Evolutionary conservation across 2,113 vertebrate genomes (phyloP).

Genomic region (Channa argus): DNA sequence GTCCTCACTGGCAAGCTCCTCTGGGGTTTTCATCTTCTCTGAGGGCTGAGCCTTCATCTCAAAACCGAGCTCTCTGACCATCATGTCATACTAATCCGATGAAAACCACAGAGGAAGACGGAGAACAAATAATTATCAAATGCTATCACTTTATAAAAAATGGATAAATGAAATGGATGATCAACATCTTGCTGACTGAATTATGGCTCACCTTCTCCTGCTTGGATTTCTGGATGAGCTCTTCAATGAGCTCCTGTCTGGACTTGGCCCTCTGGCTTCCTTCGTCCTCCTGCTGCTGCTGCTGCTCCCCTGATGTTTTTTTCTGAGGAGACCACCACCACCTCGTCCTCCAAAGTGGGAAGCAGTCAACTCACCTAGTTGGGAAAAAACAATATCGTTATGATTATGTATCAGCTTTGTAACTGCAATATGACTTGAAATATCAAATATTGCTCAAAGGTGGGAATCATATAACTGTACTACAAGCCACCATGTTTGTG

Average conservation of each 20-base stretch:
- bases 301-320: constrained; percentile 73
- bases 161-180: background rate
- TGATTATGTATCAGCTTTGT: background rate
- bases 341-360: constrained; percentile 96
- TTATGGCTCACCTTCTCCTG: constrained; percentile 89
- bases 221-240: constrained; percentile 94
- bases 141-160: too few relatives aligned
- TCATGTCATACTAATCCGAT: constrained; percentile 94
- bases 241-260: constrained; percentile 93
- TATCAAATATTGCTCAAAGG: background rate
- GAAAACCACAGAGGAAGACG: background rate
- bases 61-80: constrained; percentile 95
- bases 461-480: background rate
- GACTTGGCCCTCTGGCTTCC: constrained; percentile 82
- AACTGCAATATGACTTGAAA: background rate
- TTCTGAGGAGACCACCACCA: constrained; percentile 84
- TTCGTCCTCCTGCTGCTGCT: constrained; percentile 58
- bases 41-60: constrained; percentile 98
- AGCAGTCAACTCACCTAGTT: constrained; percentile 91
- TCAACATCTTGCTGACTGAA: background rate
- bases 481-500: background rate
- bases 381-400: constrained; percentile 4
- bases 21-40: constrained; percentile 91
- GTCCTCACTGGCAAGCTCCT: constrained; percentile 91
- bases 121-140: too few relatives aligned